Evolutionary conservation across 2,797 vertebrate species (phyloP), one percentile per base, ranked within the genome.

Genomic region (Melanotaenia trifasciata): DNA sequence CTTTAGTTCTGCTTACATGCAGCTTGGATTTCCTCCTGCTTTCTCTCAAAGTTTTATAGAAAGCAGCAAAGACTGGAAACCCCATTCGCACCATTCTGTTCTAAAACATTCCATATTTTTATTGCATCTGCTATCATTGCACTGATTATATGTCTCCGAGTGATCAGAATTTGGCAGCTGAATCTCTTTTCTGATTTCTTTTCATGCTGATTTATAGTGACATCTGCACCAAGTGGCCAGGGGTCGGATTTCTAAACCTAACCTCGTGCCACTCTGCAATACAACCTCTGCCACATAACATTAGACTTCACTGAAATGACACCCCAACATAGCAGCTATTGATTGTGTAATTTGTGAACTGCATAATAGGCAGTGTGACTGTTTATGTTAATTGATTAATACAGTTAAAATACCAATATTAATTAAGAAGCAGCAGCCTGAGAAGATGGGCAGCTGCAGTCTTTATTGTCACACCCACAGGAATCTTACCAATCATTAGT

Each of bases 401-500:
- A 30, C 12, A 54, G 26, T 63, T 45, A 24, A 28, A 53, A 58
- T 50, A 18, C 59, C 45, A 50, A 2, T 58, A 47, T 40, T 26
- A 64, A 63, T 47, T 67, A 59, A 67, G 51, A 62, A 35, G 22
- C 35, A 59, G 35, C 35, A 36, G 45, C 3, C 43, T 40, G 18
- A 53, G 10, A 53, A 24, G 18, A 26, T 6, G 14, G 61, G 26
- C 61, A 65, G 66, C 40, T 74, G 58, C 38, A 45, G 16, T 22
- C 53, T 56, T 47, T 28, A 62, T 35, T 58, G 50, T 61, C 66
- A 7, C 58, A 66, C 57, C 50, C 28, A n/a, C 24, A 30, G 28
- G 33, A 70, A 66, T 43, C 32, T 60, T 45, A 47, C 14, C 32
- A 36, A 36, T 56, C 56, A 67, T 60, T 62, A 33, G 26, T 7